phyloP scores from a whole-genome alignment of 2,888 invertebrate genomes.

The Oithona nana region DNA sequence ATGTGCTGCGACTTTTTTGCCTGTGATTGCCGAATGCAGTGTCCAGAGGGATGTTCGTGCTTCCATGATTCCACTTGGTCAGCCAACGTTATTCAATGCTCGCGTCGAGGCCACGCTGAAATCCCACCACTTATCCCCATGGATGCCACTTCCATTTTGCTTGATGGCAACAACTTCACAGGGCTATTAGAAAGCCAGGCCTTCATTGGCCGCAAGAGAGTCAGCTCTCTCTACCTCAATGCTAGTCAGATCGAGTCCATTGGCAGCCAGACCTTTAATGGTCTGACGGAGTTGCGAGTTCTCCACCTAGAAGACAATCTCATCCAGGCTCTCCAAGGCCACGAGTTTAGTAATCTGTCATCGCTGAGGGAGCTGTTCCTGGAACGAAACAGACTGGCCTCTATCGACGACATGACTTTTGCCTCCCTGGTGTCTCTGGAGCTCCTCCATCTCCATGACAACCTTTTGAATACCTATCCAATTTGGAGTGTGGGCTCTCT shows the following conservation, averaged over 20 bases:
- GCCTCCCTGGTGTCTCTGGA: constrained; percentile 42
- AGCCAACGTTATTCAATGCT: constrained; percentile 80
- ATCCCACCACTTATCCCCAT: constrained; percentile 73
- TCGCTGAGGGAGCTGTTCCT: constrained; percentile 50
- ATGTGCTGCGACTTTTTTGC: constrained; percentile 92
- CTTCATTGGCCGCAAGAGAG: constrained; percentile 75
- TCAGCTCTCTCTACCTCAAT: constrained; percentile 68
- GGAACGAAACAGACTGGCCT: constrained; percentile 48
- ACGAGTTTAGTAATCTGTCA: constrained; percentile 60
- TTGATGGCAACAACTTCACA: constrained; percentile 76
- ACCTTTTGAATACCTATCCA: constrained; percentile 44
- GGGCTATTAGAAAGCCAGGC: constrained; percentile 69
- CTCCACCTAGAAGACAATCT: constrained; percentile 35
- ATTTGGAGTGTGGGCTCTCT: constrained; percentile 40
- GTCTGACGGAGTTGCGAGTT: constrained; percentile 52
- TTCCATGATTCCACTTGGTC: constrained; percentile 87
- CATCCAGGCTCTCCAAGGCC: constrained; percentile 55
- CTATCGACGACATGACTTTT: constrained; percentile 52
- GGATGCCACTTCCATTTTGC: constrained; percentile 84
- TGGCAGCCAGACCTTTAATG: constrained; percentile 76
- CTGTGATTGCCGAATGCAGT: constrained; percentile 93
- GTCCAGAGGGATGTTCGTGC: constrained; percentile 79
- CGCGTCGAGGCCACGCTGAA: constrained; percentile 53
- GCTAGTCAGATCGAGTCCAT: constrained; percentile 65
- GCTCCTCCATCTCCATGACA: constrained; percentile 48